A percentile compares a stretch with the other conserved stretches of the same genome.
phyloP scores from a whole-genome alignment of 1,140 invertebrate genomes.

The Sycobia sp. region DNA sequence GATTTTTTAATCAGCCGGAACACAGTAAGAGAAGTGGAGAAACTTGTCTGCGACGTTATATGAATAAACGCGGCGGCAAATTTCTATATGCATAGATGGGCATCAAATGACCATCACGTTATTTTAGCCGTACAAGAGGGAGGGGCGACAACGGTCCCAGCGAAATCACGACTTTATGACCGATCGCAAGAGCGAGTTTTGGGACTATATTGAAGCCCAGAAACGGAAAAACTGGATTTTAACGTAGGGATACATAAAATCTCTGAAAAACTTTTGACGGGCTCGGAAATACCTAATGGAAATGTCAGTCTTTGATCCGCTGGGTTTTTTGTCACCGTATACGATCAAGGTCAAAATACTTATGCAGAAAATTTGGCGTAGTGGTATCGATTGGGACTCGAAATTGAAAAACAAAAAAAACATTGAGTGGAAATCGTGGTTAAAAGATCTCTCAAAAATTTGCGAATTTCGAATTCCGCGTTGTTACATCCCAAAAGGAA shows the following conservation, averaged over 20 bases:
- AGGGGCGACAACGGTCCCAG: no score
- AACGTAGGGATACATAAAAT: neutral
- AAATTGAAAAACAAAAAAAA: no score
- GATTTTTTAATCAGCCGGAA: neutral
- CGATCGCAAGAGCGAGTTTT: neutral
- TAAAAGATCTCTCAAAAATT: no score
- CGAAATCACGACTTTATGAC: neutral
- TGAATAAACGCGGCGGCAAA: neutral
- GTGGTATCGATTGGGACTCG: slow-evolving; percentile 24
- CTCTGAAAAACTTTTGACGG: neutral
- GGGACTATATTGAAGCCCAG: neutral
- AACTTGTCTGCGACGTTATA: neutral
- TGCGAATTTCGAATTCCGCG: no score
- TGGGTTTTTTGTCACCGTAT: slow-evolving; percentile 49
- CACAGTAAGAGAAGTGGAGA: neutral
- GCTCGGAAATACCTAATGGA: slow-evolving; percentile 35
- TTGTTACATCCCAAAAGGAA: no score
- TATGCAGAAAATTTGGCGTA: slow-evolving; percentile 47
- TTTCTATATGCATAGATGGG: neutral
- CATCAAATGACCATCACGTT: neutral
- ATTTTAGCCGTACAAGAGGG: neutral
- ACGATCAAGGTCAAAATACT: slow-evolving; percentile 49
- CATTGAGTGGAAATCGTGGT: no score
- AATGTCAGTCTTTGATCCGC: slow-evolving; percentile 49
- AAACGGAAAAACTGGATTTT: neutral